These are phyloP conservation scores for Bombus turneri DNA, from an alignment of 1,140 invertebrate species.

Conservation along the genomic window DNA sequence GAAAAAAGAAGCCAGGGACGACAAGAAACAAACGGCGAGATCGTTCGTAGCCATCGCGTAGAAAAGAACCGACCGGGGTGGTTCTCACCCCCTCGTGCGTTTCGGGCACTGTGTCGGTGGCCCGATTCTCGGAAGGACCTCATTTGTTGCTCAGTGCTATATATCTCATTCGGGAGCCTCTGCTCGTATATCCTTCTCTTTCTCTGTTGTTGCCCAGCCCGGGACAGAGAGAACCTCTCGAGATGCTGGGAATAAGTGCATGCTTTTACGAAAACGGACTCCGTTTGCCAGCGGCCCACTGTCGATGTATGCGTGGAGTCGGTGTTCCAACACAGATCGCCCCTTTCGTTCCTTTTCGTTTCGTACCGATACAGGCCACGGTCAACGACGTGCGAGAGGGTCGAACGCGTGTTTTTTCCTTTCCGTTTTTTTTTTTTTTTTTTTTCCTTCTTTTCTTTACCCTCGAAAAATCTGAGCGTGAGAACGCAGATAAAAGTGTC, in stretches of 20 bases:
- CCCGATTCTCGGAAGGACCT: constrained; percentile 82
- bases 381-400: constrained; percentile 42
- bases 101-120: constrained; percentile 80
- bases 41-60: constrained; percentile 59
- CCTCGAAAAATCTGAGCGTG: constrained; percentile 57
- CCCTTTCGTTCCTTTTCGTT: not conserved
- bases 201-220: constrained; percentile 61
- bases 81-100: constrained; percentile 76
- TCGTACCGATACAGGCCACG: constrained; percentile 24
- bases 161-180: constrained; percentile 66
- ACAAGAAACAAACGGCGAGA: constrained; percentile 26
- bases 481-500: constrained; percentile 63
- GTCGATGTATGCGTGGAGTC: not conserved
- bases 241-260: constrained; percentile 70
- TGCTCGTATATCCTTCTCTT: constrained; percentile 25
- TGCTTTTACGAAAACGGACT: constrained; percentile 64
- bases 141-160: constrained; percentile 79
- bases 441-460: constrained; percentile 2
- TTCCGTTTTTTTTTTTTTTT: not conserved
- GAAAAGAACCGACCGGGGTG: constrained; percentile 68
- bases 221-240: constrained; percentile 46
- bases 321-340: constrained; percentile 32
- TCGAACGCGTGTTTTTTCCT: constrained; percentile 32
- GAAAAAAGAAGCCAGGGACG: constrained; percentile 21
- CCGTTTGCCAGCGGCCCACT: constrained; percentile 28